Conservation (phyloP, 2,797 vertebrate species). For the Tauraco hartlaubi region DNA sequence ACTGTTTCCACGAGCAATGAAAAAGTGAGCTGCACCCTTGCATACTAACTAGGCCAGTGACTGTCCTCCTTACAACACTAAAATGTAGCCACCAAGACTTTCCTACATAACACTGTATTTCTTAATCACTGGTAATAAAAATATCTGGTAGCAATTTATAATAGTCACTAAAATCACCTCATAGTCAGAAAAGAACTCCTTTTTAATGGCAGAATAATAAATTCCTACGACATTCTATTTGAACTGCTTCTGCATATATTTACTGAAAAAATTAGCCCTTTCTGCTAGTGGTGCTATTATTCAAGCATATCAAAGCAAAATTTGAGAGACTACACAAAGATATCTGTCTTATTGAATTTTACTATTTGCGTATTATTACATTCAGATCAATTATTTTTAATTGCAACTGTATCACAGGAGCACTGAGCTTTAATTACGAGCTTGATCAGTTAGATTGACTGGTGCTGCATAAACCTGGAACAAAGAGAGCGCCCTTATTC, state of each 20-base stretch:
- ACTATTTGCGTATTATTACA: neutral
- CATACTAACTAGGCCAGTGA: neutral
- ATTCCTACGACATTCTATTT: neutral
- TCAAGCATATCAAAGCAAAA: neutral
- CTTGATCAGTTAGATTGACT: neutral
- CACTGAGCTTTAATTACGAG: neutral
- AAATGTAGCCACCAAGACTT: neutral
- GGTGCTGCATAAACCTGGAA: neutral
- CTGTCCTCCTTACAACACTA: neutral
- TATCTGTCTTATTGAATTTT: neutral
- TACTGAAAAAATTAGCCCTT: neutral
- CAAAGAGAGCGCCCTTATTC: neutral
- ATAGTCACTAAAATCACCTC: neutral
- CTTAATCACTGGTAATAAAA: neutral
- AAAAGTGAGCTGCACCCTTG: neutral
- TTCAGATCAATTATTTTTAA: neutral
- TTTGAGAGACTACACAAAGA: neutral
- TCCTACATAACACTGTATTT: neutral
- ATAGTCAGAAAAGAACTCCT: neutral
- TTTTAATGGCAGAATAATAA: neutral
- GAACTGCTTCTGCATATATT: neutral
- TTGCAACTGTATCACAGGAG: neutral
- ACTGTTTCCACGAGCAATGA: neutral
- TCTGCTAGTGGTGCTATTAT: neutral
- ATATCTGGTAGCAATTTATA: neutral